Evolutionary conservation across 2,113 vertebrate genomes (phyloP).

Genomic region (Heliornis fulica): DNA sequence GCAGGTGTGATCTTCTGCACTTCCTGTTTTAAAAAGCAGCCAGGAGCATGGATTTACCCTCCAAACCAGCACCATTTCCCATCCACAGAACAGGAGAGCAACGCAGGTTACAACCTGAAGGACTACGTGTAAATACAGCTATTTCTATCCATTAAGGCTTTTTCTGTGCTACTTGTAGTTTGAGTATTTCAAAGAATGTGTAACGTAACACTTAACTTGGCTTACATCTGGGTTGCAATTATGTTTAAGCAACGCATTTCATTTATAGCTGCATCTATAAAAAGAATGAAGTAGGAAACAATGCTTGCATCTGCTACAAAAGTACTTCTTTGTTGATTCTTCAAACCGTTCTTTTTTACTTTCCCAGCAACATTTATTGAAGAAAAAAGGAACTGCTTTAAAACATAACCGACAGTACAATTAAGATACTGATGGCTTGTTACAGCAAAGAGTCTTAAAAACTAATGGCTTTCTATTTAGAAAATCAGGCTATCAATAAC

Average conservation of each 20-base stretch:
- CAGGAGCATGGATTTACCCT: slow-evolving; percentile 74
- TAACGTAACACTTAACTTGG: neutral
- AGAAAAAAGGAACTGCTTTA: neutral
- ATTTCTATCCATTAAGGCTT: neutral
- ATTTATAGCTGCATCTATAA: neutral
- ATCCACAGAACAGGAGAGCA: slow-evolving; percentile 76
- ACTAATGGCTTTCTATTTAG: neutral
- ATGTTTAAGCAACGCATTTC: neutral
- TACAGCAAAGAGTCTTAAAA: slow-evolving; percentile 1
- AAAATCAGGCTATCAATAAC: neutral
- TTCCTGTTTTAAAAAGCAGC: slow-evolving; percentile 82
- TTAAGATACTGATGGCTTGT: neutral
- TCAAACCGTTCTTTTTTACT: neutral
- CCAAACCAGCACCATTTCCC: slow-evolving; percentile 75
- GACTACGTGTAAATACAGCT: slow-evolving; percentile 86
- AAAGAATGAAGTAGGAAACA: neutral
- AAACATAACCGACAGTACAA: neutral
- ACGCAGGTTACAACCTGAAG: slow-evolving; percentile 85
- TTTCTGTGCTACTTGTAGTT: neutral
- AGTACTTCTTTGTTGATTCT: neutral
- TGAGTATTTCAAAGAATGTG: neutral
- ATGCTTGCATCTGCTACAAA: neutral
- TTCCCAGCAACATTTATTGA: neutral
- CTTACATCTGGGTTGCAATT: neutral
- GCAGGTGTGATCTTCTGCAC: slow-evolving; percentile 91